phyloP scores from a whole-genome alignment of 2,888 invertebrate species.

The Cantharis rufa region DNA sequence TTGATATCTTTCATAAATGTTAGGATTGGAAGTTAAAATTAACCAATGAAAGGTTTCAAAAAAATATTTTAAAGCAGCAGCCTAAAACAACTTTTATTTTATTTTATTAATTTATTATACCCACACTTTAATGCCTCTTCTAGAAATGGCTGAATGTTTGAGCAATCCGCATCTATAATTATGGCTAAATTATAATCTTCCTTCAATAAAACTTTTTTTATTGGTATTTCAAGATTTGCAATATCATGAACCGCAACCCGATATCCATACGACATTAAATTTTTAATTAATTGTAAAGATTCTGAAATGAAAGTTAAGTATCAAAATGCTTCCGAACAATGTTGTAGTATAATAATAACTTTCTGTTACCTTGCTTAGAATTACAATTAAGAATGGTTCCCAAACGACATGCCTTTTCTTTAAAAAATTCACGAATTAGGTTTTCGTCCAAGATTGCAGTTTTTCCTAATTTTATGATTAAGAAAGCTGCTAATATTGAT shows the following conservation, averaged over 20 bases:
- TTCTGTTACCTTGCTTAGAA: background rate
- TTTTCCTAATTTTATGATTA: background rate
- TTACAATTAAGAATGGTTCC: constrained; percentile 10
- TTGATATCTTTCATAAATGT: constrained; percentile 45
- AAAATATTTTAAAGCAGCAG: constrained; percentile 34
- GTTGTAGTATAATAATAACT: background rate
- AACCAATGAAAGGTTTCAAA: constrained; percentile 54
- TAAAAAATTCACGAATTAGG: background rate
- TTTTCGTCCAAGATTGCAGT: background rate
- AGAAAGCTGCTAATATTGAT: background rate
- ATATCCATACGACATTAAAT: background rate
- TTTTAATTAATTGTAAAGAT: background rate
- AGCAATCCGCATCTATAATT: background rate
- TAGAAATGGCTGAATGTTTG: background rate
- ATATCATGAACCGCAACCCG: constrained; percentile 5
- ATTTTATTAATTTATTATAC: no score
- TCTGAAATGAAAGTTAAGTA: background rate
- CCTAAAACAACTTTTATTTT: constrained; percentile 24
- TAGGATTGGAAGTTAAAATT: constrained; percentile 45
- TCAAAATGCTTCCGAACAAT: background rate
- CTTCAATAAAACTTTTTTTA: background rate
- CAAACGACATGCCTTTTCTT: background rate
- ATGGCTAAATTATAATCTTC: constrained; percentile 4
- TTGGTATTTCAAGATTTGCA: background rate
- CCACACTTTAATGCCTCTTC: background rate